Base-by-base conservation (phyloP, 2,888 invertebrate species). In the Ischnura elegans region DNA sequence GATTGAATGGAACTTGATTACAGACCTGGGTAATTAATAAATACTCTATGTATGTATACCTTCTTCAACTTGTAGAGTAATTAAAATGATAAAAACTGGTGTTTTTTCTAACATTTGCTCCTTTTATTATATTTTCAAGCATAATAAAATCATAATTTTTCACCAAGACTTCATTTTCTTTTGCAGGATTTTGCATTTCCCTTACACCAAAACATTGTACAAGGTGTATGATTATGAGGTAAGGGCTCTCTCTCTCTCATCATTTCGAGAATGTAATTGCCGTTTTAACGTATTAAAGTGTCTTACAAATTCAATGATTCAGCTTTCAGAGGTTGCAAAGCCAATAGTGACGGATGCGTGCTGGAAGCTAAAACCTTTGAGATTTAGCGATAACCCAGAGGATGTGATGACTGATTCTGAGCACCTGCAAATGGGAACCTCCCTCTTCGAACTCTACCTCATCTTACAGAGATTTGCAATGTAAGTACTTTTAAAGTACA, bases 391-490 rank as follows among this genome's bases (percentile, higher is more conserved):
- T 25, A 93, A 93, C 25, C 93, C 94, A 5, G 94, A 87, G 45
- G 94, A 94, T 47, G 94, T 93, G 16, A 93, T 94, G 51, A 87
- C 94, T 66, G 96, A 97, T 6, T 96, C 97, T 29, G 97, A 98
- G 94, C 97, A 98, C 25, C 96, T 98, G 84, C 97, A 97, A 2
- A 97, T 98, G 97, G 98, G 98, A 0, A 99, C 99, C 0, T 98
- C 98, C 2, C 96, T 99, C 93, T 99, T 99, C 96, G 99, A 99
- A 96, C 96, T 99, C 16, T 99, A 99, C 96, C 97, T 99, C 94
- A 97, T 98, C 0, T 96, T 99, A 93, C 99, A 99, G 95, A 97
- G 99, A 96, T 99, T 99, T 96, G 97, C 98, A 86, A 96, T 97
- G 97, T 97, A 96, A 96, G 98, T 97, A 93, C 95, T 95, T 55